Percentiles rank a stretch among this genome's conserved stretches.
Conservation (phyloP, 2,113 vertebrate genomes). For the Tetrax tetrax region DNA sequence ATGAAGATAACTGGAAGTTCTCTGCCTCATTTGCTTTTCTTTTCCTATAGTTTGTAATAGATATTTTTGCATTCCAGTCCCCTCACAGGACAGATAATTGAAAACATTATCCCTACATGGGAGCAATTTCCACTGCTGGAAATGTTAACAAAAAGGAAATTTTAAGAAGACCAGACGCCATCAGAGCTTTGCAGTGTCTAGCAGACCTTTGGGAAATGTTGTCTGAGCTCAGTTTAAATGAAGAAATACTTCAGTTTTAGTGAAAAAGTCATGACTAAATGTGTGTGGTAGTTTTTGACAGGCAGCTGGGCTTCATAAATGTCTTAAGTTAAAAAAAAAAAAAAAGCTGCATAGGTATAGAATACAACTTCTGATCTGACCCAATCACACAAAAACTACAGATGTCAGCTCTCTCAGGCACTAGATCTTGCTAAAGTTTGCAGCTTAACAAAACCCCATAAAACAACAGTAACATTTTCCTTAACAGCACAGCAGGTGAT, state of each 20-base stretch:
- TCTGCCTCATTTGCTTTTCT: slow-evolving; percentile 56
- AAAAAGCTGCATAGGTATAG: background rate
- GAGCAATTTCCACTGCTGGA: slow-evolving; percentile 22
- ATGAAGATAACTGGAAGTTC: slow-evolving; percentile 31
- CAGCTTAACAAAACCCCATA: background rate
- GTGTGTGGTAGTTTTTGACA: background rate
- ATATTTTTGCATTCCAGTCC: slow-evolving; percentile 18
- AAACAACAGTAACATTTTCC: background rate
- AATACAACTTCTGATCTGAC: background rate
- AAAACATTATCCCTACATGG: slow-evolving; percentile 21
- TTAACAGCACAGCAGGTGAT: background rate
- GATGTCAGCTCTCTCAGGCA: background rate
- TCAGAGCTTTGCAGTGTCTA: background rate
- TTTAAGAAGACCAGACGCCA: background rate
- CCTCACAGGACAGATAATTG: slow-evolving; percentile 50
- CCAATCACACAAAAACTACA: background rate
- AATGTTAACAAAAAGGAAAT: background rate
- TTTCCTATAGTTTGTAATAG: background rate
- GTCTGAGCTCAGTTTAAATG: background rate
- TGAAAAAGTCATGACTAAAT: background rate
- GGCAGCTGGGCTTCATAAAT: background rate
- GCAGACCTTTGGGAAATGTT: slow-evolving; percentile 16
- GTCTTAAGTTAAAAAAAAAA: background rate
- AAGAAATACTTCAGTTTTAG: slow-evolving; percentile 14
- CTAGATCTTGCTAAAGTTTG: background rate